A percentile compares a stretch with the other conserved stretches of the same genome.
These are phyloP conservation scores for Eulithis prunata DNA, from an alignment of 2,888 invertebrate species.

Conservation along the genomic window DNA sequence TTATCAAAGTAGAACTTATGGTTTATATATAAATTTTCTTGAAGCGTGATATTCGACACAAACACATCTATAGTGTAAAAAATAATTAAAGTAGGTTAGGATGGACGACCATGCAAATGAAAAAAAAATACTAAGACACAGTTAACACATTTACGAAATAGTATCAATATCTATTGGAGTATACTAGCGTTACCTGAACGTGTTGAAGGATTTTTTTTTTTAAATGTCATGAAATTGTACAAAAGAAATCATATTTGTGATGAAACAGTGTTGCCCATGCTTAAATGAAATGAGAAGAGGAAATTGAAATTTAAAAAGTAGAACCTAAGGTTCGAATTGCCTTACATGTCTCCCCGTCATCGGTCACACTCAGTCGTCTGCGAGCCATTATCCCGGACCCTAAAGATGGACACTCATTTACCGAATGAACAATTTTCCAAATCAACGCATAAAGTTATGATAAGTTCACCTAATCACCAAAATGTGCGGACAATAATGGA, in stretches of 20 bases:
- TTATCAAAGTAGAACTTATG: conserved; percentile 2
- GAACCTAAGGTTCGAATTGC: conserved; percentile 45
- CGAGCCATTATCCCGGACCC: conserved; percentile 82
- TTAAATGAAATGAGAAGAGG: conserved; percentile 38
- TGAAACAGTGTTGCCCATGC: conserved; percentile 16
- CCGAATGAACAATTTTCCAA: background rate
- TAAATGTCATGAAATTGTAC: too few species aligned
- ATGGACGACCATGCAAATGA: background rate
- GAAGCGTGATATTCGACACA: background rate
- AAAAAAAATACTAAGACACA: background rate
- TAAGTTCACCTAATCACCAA: too few species aligned
- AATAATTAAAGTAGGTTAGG: background rate
- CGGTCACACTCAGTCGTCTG: conserved; percentile 87
- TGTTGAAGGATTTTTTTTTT: too few species aligned
- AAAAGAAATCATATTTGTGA: background rate
- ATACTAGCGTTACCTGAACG: too few species aligned
- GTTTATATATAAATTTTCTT: too few species aligned
- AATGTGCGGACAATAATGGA: too few species aligned
- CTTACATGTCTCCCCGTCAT: conserved; percentile 91
- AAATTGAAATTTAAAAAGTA: conserved; percentile 32
- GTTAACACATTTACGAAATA: too few species aligned
- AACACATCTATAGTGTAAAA: background rate
- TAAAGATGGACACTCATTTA: conserved; percentile 55
- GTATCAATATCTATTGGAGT: too few species aligned
- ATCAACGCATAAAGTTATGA: background rate